phyloP scores from a whole-genome alignment of 2,113 vertebrate species.

The Neotragus pygmaeus region DNA sequence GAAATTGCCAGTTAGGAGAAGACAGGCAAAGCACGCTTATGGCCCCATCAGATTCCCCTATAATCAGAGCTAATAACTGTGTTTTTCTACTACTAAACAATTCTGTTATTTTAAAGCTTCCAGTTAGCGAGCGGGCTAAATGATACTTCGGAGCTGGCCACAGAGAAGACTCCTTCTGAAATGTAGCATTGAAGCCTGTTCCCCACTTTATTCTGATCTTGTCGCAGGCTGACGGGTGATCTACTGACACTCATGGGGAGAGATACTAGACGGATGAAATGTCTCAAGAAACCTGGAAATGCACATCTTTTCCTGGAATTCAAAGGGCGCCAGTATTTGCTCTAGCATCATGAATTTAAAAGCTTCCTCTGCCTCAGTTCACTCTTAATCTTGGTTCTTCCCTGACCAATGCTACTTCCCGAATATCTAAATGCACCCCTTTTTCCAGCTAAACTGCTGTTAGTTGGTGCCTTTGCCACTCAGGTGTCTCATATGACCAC shows the following conservation, averaged over 20 bases:
- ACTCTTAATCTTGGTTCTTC: not conserved
- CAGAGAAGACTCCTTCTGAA: not conserved
- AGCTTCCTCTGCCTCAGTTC: not conserved
- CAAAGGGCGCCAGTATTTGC: not conserved
- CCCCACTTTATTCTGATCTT: conserved; percentile 35
- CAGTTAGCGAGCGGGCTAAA: not conserved
- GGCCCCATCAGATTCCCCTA: conserved; percentile 32
- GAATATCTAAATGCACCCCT: not conserved
- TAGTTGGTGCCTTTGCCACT: not conserved
- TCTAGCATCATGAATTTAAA: not conserved
- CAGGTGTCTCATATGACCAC: not conserved
- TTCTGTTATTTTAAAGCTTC: conserved; percentile 50
- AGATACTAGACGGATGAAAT: not conserved
- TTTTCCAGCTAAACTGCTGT: not conserved
- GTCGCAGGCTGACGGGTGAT: not conserved
- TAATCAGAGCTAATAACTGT: conserved; percentile 65
- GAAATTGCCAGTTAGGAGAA: conserved; percentile 46
- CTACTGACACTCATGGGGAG: not conserved
- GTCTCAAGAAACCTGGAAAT: not conserved
- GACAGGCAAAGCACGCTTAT: not conserved
- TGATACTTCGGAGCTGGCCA: not conserved
- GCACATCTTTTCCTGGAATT: not conserved
- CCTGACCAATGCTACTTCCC: not conserved
- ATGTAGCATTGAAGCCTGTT: not conserved
- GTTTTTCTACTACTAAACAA: conserved; percentile 57